These are phyloP conservation scores for Thyatira batis DNA, from an alignment of 2,888 invertebrate species.

Conservation along the genomic window DNA sequence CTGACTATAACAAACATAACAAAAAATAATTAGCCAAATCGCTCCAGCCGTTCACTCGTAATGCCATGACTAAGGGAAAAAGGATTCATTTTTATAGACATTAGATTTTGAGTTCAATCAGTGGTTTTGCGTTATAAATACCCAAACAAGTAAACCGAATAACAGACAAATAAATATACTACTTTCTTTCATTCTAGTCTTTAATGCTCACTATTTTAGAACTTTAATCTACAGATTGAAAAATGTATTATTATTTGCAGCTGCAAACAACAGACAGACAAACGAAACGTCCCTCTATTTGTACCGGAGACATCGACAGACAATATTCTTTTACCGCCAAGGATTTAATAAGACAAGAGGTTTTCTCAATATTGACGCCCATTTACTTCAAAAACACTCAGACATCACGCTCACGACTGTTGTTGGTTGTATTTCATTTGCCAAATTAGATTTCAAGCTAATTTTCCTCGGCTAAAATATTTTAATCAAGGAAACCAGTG, in stretches of 20 bases:
- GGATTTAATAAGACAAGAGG: constrained; percentile 23
- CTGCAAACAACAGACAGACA: constrained; percentile 14
- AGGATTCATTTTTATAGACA: too few species aligned
- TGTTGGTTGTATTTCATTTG: not conserved
- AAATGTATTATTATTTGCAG: constrained; percentile 26
- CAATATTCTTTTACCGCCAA: constrained; percentile 14
- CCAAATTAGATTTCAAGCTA: not conserved
- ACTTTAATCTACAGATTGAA: constrained; percentile 23
- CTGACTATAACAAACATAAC: too few species aligned
- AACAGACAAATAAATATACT: too few species aligned
- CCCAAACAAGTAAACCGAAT: too few species aligned
- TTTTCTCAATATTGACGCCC: constrained; percentile 14
- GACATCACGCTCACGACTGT: not conserved
- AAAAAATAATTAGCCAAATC: too few species aligned
- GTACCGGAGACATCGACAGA: constrained; percentile 6
- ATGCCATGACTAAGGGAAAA: too few species aligned
- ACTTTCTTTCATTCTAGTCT: too few species aligned
- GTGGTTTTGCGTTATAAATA: too few species aligned
- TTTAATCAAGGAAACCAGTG: not conserved
- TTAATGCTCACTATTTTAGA: not conserved
- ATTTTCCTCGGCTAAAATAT: not conserved
- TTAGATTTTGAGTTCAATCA: too few species aligned
- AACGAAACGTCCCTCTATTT: constrained; percentile 14
- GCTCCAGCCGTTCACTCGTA: too few species aligned
- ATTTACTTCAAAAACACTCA: not conserved